Evolutionary conservation across 2,797 vertebrate genomes (phyloP).

Genomic region (Pipistrellus pipistrellus): DNA sequence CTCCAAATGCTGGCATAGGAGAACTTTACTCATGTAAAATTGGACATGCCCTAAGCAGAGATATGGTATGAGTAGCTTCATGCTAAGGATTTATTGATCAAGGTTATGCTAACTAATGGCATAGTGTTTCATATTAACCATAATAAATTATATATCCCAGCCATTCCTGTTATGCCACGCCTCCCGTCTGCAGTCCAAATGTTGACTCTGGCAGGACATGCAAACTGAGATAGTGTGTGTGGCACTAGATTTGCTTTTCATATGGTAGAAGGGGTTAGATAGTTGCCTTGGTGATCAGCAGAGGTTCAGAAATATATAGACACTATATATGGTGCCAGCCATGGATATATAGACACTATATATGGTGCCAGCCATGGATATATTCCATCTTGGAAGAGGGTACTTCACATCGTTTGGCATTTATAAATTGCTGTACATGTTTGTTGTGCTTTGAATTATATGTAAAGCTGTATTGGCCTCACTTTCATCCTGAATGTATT

Average conservation of each 20-base stretch:
- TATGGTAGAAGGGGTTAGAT: neutral
- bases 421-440: neutral
- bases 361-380: neutral
- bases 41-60: neutral
- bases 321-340: neutral
- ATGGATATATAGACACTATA: neutral
- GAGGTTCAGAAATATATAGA: neutral
- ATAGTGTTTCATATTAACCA: neutral
- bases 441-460: neutral
- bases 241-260: neutral
- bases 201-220: neutral
- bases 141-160: neutral
- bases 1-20: neutral
- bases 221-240: neutral
- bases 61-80: neutral
- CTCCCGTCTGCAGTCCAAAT: neutral
- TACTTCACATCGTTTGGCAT: neutral
- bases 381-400: neutral
- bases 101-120: neutral
- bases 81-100: neutral
- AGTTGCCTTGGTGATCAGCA: neutral
- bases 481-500: neutral
- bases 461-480: neutral
- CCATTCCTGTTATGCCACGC: neutral
- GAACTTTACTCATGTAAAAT: neutral